phyloP scores from a whole-genome alignment of 1,140 invertebrate species.

The Physella acuta region DNA sequence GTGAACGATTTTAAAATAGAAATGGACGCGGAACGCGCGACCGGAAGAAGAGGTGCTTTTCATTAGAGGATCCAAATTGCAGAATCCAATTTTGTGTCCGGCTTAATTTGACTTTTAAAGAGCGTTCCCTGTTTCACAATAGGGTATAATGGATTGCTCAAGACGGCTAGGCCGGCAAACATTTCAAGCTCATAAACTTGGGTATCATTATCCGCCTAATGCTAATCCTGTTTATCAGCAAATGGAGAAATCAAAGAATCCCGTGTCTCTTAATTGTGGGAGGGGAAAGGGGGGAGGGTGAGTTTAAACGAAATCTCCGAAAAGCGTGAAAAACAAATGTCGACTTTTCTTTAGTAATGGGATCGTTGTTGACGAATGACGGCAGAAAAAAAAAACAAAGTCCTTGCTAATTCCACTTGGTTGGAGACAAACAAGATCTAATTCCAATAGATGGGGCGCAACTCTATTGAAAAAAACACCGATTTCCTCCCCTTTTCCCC shows the following conservation, averaged over 20 bases:
- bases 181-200: constrained; percentile 16
- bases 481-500: constrained; percentile 4
- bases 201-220: constrained; percentile 10
- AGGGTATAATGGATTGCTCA: constrained; percentile 24
- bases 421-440: constrained; percentile 8
- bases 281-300: too few relatives aligned
- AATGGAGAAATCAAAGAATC: constrained; percentile 18
- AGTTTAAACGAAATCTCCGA: neutral
- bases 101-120: constrained; percentile 28
- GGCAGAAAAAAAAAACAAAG: constrained; percentile 9
- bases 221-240: constrained; percentile 26
- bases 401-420: constrained; percentile 5
- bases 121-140: constrained; percentile 26
- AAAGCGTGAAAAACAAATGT: constrained; percentile 11
- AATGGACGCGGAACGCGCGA: constrained; percentile 20
- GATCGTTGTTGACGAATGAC: constrained; percentile 5
- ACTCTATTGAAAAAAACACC: neutral
- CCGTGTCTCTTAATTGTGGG: constrained; percentile 14
- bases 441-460: constrained; percentile 2
- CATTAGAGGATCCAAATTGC: constrained; percentile 27
- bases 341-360: constrained; percentile 8
- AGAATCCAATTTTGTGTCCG: constrained; percentile 29
- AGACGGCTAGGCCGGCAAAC: constrained; percentile 16
- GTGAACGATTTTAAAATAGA: constrained; percentile 17
- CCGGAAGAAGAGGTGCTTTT: constrained; percentile 25